phyloP scores from a whole-genome alignment of 1,140 invertebrate genomes.

The Anastrepha obliqua region DNA sequence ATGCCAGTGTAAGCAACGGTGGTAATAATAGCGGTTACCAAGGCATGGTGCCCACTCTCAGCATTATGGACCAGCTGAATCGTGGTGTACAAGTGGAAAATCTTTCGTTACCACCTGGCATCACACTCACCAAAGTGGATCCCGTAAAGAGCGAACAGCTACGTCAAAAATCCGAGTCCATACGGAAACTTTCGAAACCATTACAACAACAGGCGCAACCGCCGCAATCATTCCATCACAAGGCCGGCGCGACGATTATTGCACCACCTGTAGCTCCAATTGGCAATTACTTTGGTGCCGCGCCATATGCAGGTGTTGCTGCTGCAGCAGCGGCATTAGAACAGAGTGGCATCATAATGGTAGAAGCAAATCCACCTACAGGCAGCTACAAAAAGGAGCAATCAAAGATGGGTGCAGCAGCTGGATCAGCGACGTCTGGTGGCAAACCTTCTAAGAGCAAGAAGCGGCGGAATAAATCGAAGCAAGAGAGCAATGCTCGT shows the following conservation, averaged over 20 bases:
- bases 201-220: conserved; percentile 58
- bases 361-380: conserved; percentile 68
- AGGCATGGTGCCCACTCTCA: conserved; percentile 66
- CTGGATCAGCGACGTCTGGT: conserved; percentile 58
- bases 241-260: conserved; percentile 58
- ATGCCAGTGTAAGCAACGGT: conserved; percentile 60
- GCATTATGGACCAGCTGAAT: conserved; percentile 79
- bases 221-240: conserved; percentile 56
- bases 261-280: conserved; percentile 62
- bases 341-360: conserved; percentile 70
- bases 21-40: conserved; percentile 61
- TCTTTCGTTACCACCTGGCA: conserved; percentile 85
- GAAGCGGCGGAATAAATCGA: conserved; percentile 80
- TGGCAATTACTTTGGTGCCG: conserved; percentile 64
- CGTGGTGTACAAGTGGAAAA: conserved; percentile 81
- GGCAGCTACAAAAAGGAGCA: conserved; percentile 58
- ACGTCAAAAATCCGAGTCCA: conserved; percentile 72
- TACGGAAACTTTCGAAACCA: conserved; percentile 67
- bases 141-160: conserved; percentile 74
- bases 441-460: conserved; percentile 75
- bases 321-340: conserved; percentile 35
- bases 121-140: conserved; percentile 88
- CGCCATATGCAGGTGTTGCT: conserved; percentile 57
- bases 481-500: conserved; percentile 61
- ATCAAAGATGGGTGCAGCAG: conserved; percentile 56